Conservation (phyloP, 2,888 invertebrate genomes). For the Steromphala cineraria region DNA sequence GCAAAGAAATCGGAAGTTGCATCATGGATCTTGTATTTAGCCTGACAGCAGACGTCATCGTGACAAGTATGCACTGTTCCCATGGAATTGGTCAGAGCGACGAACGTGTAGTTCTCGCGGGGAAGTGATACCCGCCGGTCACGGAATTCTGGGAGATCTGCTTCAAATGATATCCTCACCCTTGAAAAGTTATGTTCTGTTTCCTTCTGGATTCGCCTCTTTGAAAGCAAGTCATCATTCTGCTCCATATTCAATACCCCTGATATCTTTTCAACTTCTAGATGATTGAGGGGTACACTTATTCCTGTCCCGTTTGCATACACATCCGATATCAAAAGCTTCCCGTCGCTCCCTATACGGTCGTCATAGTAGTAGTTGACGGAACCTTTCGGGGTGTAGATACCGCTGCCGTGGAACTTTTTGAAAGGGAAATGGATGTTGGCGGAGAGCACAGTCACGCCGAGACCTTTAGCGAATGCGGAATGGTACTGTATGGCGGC, state of each 20-base stretch:
- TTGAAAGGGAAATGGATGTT: constrained; percentile 82
- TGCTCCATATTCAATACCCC: neutral
- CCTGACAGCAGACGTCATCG: constrained; percentile 50
- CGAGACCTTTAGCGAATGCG: constrained; percentile 81
- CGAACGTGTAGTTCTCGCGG: constrained; percentile 43
- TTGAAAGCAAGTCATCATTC: neutral
- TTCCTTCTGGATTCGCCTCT: neutral
- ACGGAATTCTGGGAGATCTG: too few species aligned
- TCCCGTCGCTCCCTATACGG: constrained; percentile 26
- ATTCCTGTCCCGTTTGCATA: neutral
- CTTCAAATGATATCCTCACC: too few species aligned
- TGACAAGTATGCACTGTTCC: constrained; percentile 48
- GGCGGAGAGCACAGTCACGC: constrained; percentile 83
- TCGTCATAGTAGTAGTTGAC: constrained; percentile 40
- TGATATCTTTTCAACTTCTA: neutral
- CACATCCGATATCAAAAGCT: constrained; percentile 39
- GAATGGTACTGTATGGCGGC: constrained; percentile 78
- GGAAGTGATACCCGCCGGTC: neutral
- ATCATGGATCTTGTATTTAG: constrained; percentile 33
- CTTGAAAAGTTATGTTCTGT: too few species aligned
- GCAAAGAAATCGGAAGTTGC: constrained; percentile 44
- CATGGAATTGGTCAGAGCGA: constrained; percentile 22
- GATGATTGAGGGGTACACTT: neutral
- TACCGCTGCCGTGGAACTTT: constrained; percentile 82
- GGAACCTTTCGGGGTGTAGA: constrained; percentile 78